These are phyloP conservation scores for Halictus ligatus DNA, from an alignment of 2,888 invertebrate genomes.

Conservation along the genomic window DNA sequence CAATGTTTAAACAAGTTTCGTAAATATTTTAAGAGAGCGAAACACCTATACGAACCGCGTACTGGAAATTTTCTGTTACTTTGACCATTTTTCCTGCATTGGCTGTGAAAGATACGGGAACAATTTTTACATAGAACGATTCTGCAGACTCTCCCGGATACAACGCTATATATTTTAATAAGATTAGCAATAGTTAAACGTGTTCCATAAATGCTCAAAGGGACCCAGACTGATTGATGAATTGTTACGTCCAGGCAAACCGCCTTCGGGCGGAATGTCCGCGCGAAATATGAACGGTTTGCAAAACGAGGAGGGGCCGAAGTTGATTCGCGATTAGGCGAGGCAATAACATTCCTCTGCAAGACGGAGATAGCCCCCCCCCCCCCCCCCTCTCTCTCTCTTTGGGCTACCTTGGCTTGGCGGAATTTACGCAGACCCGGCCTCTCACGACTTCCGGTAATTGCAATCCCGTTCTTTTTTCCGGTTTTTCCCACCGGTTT, in stretches of 20 bases:
- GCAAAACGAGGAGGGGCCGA: not conserved
- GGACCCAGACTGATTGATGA: not conserved
- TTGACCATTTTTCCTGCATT: too few species aligned
- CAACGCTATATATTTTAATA: too few species aligned
- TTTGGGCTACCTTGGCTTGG: not conserved
- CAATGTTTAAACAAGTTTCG: too few species aligned
- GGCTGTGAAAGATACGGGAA: too few species aligned
- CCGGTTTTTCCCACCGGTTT: not conserved
- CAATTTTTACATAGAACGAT: too few species aligned
- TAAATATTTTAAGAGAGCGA: too few species aligned
- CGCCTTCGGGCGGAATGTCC: not conserved
- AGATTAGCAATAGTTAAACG: too few species aligned
- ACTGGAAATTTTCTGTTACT: too few species aligned
- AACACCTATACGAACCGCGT: too few species aligned
- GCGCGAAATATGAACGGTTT: not conserved
- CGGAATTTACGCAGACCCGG: conserved; percentile 24
- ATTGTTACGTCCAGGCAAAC: not conserved
- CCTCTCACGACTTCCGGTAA: conserved; percentile 23
- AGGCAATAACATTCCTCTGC: conserved; percentile 41
- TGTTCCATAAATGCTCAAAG: not conserved
- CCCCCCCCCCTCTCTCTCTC: too few species aligned
- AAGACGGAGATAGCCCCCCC: not conserved
- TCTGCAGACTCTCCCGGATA: too few species aligned
- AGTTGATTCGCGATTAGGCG: conserved; percentile 44
- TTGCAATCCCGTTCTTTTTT: conserved; percentile 27